A percentile compares a stretch with the other conserved stretches of the same genome.
Conservation (phyloP, 2,888 invertebrate species). For the Protula sp. region DNA sequence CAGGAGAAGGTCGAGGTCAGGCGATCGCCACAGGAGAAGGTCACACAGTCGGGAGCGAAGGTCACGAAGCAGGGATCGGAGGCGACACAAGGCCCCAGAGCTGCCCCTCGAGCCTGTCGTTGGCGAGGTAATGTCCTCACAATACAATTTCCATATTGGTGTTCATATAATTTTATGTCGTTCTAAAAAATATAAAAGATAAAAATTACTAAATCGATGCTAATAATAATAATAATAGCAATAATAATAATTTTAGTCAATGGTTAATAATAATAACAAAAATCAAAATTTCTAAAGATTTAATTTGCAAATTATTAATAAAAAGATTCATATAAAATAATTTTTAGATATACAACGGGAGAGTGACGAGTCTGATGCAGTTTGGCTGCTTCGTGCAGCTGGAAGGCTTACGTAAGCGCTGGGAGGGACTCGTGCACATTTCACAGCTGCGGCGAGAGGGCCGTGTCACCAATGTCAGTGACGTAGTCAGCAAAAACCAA, state of each 20-base stretch:
- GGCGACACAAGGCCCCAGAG: constrained; percentile 8
- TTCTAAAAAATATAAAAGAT: too few species aligned
- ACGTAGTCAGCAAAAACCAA: constrained; percentile 84
- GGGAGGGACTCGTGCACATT: constrained; percentile 96
- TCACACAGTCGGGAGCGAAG: too few species aligned
- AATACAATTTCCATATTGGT: too few species aligned
- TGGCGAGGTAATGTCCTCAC: constrained; percentile 55
- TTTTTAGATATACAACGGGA: constrained; percentile 77
- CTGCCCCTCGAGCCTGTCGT: constrained; percentile 57
- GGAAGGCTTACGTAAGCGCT: constrained; percentile 76
- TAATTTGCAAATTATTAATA: too few species aligned
- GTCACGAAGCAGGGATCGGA: constrained; percentile 3
- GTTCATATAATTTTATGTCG: too few species aligned
- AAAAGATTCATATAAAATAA: neutral
- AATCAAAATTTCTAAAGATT: too few species aligned
- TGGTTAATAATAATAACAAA: too few species aligned
- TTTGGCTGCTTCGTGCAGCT: constrained; percentile 98
- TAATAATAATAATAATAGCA: too few species aligned
- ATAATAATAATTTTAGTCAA: too few species aligned
- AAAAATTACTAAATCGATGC: too few species aligned
- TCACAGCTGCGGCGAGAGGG: constrained; percentile 89
- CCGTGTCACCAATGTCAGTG: constrained; percentile 86
- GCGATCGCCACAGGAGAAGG: constrained; percentile 2
- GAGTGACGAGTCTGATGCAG: constrained; percentile 91
- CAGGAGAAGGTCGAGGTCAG: neutral